These are phyloP conservation scores for Alloplasta piceator DNA, from an alignment of 2,888 invertebrate species.

Conservation along the genomic window DNA sequence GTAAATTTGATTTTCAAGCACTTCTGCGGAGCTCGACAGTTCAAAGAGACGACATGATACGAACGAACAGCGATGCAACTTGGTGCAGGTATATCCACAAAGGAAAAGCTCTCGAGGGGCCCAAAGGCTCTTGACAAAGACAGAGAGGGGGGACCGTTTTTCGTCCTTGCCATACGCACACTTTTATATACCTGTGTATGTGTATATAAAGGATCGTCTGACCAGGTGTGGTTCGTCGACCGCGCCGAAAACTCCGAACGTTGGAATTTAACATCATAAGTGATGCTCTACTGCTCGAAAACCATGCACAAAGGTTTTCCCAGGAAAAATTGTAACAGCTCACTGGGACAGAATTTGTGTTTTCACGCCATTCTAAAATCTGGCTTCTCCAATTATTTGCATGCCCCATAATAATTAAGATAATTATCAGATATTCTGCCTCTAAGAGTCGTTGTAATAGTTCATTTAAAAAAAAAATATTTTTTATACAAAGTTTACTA, in stretches of 20 bases:
- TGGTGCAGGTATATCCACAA: slow-evolving; percentile 43
- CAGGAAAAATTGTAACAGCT: not conserved
- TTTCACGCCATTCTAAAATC: not conserved
- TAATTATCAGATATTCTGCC: too few relatives aligned
- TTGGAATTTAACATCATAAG: slow-evolving; percentile 19
- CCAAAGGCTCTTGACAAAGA: slow-evolving; percentile 37
- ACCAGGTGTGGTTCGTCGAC: slow-evolving; percentile 74
- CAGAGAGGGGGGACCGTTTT: slow-evolving; percentile 27
- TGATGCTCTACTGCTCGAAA: not conserved
- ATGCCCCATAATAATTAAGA: too few relatives aligned
- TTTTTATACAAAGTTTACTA: too few relatives aligned
- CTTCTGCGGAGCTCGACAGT: too few relatives aligned
- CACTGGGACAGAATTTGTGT: not conserved
- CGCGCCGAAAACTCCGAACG: slow-evolving; percentile 63
- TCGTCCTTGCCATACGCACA: slow-evolving; percentile 39
- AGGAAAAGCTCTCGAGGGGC: slow-evolving; percentile 34
- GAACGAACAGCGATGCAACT: slow-evolving; percentile 15
- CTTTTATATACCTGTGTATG: not conserved
- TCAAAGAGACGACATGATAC: not conserved
- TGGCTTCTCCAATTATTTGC: not conserved
- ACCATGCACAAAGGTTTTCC: not conserved
- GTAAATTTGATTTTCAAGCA: too few relatives aligned
- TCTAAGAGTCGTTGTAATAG: too few relatives aligned
- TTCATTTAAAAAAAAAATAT: too few relatives aligned
- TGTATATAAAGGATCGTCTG: slow-evolving; percentile 27